These are phyloP conservation scores for Empis stercorea DNA, from an alignment of 2,888 invertebrate species.

Conservation along the genomic window DNA sequence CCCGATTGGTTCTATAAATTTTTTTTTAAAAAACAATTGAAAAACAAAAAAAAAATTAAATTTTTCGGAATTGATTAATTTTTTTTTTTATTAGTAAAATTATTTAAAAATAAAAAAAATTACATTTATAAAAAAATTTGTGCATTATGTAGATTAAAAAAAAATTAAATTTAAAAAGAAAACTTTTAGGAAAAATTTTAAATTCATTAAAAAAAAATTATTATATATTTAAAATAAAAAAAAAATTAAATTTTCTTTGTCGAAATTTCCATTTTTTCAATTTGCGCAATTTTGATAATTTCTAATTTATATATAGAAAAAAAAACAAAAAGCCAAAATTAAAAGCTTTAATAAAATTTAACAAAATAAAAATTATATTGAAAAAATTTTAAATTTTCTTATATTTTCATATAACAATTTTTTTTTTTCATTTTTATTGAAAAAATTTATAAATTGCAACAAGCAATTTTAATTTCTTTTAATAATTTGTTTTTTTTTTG, in stretches of 20 bases:
- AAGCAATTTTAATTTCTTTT: no score
- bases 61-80: slow-evolving; percentile 10
- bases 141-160: slow-evolving; percentile 15
- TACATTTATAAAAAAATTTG: slow-evolving; percentile 11
- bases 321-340: slow-evolving; percentile 6
- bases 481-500: no score
- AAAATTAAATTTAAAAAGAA: slow-evolving; percentile 1
- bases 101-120: slow-evolving; percentile 13
- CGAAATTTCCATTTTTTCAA: not conserved
- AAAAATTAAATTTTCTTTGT: slow-evolving; percentile 1
- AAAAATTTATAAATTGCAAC: no score
- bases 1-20: slow-evolving; percentile 33
- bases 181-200: not conserved
- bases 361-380: no score
- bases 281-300: not conserved
- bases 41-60: slow-evolving; percentile 5
- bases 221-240: slow-evolving; percentile 5
- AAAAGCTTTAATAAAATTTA: not conserved
- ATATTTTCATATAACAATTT: no score
- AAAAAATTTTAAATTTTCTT: no score
- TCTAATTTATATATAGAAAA: slow-evolving; percentile 1
- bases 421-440: no score
- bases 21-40: slow-evolving; percentile 4
- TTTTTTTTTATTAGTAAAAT: slow-evolving; percentile 14
- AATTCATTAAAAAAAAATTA: slow-evolving; percentile 3